Evolutionary conservation across 2,113 vertebrate species (phyloP).

Genomic region (Turnix velox): DNA sequence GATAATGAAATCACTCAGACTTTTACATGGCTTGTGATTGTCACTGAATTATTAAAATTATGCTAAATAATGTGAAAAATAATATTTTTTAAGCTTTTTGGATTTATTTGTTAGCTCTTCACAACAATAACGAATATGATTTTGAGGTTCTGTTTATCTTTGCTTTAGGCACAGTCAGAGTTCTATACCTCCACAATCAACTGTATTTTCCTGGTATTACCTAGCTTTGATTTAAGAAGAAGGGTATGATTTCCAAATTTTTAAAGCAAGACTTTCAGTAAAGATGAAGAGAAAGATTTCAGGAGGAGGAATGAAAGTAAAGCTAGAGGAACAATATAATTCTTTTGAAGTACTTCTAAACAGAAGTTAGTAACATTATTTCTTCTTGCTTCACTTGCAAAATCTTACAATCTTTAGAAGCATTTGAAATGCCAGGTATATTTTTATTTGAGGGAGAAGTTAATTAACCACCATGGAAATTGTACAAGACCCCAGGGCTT

Average conservation of each 20-base stretch:
- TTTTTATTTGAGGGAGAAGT: constrained; percentile 25
- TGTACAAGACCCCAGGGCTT: not conserved
- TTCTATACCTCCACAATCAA: not conserved
- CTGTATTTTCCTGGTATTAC: not conserved
- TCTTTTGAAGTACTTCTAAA: not conserved
- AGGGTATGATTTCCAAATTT: not conserved
- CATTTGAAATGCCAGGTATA: not conserved
- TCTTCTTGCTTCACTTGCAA: not conserved
- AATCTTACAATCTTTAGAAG: not conserved
- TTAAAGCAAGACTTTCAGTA: not conserved
- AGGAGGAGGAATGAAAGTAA: not conserved
- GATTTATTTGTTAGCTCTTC: not conserved
- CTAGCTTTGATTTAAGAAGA: not conserved
- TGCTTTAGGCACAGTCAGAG: not conserved
- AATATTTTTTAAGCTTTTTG: not conserved
- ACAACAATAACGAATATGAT: not conserved
- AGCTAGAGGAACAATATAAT: not conserved
- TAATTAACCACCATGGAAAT: constrained; percentile 5
- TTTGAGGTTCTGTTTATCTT: not conserved
- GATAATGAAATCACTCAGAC: constrained; percentile 26
- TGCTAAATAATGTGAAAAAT: not conserved
- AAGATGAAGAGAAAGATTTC: not conserved
- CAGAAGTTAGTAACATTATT: not conserved
- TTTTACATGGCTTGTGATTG: constrained; percentile 7
- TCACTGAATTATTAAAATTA: constrained; percentile 25